phyloP scores from a whole-genome alignment of 2,113 vertebrate genomes.

The Sus scrofa region T2T-Sscrofa CM000818.6:118082501-118083000 shows the following conservation, averaged over 20 bases:
- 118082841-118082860: background rate
- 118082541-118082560: too few relatives aligned
- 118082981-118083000: conserved; percentile 49
- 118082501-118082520: too few relatives aligned
- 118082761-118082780: background rate
- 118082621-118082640: fast-evolving
- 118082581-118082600: too few relatives aligned
- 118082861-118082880: background rate
- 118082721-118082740: background rate
- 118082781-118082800: background rate
- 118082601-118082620: too few relatives aligned
- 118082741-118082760: background rate
- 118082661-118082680: background rate
- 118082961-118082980: conserved; percentile 4
- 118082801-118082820: background rate
- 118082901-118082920: background rate
- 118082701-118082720: background rate
- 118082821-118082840: background rate
- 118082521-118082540: too few relatives aligned
- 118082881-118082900: background rate
- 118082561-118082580: too few relatives aligned
- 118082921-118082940: background rate
- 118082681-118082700: background rate
- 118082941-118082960: conserved; percentile 49
- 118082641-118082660: background rate